These are phyloP conservation scores for Ricordea florida DNA, from an alignment of 92 coral and sea anemone genomes.

Conservation along the genomic window DNA sequence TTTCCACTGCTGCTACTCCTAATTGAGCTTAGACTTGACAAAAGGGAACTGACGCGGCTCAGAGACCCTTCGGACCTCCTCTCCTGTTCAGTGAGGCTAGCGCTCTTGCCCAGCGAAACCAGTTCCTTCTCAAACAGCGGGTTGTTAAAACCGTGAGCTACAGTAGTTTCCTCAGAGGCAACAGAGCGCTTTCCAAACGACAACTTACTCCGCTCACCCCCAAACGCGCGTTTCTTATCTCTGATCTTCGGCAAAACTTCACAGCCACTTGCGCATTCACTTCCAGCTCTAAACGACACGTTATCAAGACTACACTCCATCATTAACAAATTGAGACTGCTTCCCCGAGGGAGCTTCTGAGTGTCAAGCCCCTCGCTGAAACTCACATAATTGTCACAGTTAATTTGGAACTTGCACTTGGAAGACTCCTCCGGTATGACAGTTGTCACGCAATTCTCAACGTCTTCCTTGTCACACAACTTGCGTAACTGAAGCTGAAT, in stretches of 20 bases:
- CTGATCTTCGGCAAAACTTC: conserved; percentile 71
- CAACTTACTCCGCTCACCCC: not conserved
- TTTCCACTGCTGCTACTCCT: conserved; percentile 79
- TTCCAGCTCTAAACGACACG: conserved; percentile 77
- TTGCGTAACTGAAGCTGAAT: conserved; percentile 88
- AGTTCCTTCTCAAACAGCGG: conserved; percentile 65
- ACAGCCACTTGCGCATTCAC: conserved; percentile 77
- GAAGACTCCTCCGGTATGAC: conserved; percentile 88
- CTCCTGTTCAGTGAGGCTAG: conserved; percentile 31
- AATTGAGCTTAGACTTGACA: conserved; percentile 56
- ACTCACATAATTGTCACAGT: conserved; percentile 62
- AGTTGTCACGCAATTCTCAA: conserved; percentile 89
- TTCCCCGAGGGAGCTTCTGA: conserved; percentile 44
- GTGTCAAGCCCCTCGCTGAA: conserved; percentile 58
- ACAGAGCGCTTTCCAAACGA: not conserved
- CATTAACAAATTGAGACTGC: conserved; percentile 77
- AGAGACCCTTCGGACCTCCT: conserved; percentile 47
- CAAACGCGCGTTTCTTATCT: conserved; percentile 40
- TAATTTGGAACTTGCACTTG: conserved; percentile 76
- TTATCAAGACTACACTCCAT: conserved; percentile 93
- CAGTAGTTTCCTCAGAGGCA: not conserved
- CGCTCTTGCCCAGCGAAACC: conserved; percentile 35
- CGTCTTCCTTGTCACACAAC: conserved; percentile 86
- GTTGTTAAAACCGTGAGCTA: conserved; percentile 67
- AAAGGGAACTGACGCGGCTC: conserved; percentile 77